Evolutionary conservation across 2,797 vertebrate species (phyloP), one percentile per base, ranked within the genome.

Genomic region (Schizopygopsis pylzovi): DNA sequence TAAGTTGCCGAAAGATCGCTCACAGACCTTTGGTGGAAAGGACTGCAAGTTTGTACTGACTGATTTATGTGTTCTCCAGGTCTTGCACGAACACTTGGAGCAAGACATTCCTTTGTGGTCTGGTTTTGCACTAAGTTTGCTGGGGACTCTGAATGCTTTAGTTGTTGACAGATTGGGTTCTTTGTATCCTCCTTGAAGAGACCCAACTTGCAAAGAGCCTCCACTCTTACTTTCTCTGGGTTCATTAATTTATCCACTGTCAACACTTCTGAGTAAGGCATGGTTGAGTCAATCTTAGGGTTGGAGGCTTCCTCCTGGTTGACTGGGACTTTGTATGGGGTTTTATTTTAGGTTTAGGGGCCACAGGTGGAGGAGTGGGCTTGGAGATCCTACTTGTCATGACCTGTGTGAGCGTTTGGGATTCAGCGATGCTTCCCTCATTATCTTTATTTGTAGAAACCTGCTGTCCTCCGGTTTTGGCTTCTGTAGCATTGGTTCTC

Each of bases 171-270:
- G 82, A 88, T 89, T 1, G 61, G 43, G 2, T 76, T 73, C 61
- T 85, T 47, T 77, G 94, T 89, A 9, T 94, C 89, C 71, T 94
- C 94, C 88, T 94, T 95, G 0, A 96, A 90, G 11, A 99, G 96
- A 7, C 98, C 98, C 3, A 99, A 92, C 91, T 99, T 99, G 88
- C 95, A 93, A 89, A 99, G 86, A 0, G 98, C 98, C 70, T 99
- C 96, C 82, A 89, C 87, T 20, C 94, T 96, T 13, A 96, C 96
- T 33, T 90, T 93, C 83, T 88, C 90, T 12, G 94, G 92, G 63
- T 95, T 92, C 1, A 71, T 83, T 47, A 89, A 61, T 78, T 84
- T 92, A 37, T 92, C 84, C 72, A 47, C 47, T 41, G 84, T 41
- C 5, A 89, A 90, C 18, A 63, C 59, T 16, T 33, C 67, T 20